Conservation (phyloP, 35 echinoderm and acorn worm species). For the Amphiura filiformis region DNA sequence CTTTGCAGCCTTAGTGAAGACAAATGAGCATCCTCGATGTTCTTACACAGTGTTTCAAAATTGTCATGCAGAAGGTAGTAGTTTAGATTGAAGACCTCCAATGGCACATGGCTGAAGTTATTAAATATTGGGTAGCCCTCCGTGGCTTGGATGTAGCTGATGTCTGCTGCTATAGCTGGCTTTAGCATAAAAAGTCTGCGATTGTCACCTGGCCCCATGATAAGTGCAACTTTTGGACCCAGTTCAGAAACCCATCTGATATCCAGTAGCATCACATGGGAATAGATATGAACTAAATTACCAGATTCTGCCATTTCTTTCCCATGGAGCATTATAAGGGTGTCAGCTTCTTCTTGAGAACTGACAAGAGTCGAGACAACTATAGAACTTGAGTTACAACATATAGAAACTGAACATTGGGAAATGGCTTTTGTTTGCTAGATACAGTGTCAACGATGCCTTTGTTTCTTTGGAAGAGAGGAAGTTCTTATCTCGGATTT, state of each 20-base stretch:
- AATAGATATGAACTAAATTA: background rate
- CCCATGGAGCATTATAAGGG: slow-evolving; percentile 24
- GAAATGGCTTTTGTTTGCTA: background rate
- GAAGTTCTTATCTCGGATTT: background rate
- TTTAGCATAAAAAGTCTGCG: background rate
- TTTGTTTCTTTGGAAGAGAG: slow-evolving; percentile 13
- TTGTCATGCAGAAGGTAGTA: no score
- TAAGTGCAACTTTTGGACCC: background rate
- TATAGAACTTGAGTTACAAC: background rate
- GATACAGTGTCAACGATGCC: slow-evolving; percentile 9
- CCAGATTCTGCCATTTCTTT: slow-evolving; percentile 13
- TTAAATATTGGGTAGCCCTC: no score
- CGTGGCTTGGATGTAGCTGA: no score
- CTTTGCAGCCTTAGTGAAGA: no score
- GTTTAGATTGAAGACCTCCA: no score
- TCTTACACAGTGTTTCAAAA: no score
- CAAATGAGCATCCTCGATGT: no score
- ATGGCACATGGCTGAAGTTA: no score
- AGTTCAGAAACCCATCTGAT: slow-evolving; percentile 14
- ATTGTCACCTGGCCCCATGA: slow-evolving; percentile 25
- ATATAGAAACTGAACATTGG: background rate
- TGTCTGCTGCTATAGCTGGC: slow-evolving; percentile 18
- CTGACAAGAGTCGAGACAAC: background rate
- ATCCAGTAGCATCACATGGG: slow-evolving; percentile 32
- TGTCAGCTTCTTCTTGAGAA: slow-evolving; percentile 49